Evolutionary conservation across 2,797 vertebrate genomes (phyloP).

Genomic region (Podarcis siculus): DNA sequence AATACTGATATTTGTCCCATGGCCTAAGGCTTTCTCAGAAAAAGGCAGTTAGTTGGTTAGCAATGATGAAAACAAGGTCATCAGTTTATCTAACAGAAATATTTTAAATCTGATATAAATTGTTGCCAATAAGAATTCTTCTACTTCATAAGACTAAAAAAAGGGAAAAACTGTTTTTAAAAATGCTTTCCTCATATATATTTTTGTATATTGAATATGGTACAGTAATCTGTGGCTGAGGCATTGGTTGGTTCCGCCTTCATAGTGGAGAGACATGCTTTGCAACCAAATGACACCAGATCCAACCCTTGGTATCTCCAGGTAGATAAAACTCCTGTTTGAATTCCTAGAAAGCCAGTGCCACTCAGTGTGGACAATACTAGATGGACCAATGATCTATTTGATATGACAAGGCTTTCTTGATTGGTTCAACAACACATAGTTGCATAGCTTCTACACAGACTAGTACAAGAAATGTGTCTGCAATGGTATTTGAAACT

Average conservation of each 20-base stretch:
- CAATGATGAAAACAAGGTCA: not conserved
- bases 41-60: not conserved
- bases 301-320: not conserved
- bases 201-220: not conserved
- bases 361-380: not conserved
- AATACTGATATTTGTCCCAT: not conserved
- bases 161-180: not conserved
- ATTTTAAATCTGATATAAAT: not conserved
- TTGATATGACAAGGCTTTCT: not conserved
- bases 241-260: not conserved
- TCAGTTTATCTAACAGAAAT: not conserved
- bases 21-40: not conserved
- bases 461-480: not conserved
- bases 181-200: not conserved
- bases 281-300: not conserved
- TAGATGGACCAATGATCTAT: not conserved
- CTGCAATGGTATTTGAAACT: not conserved
- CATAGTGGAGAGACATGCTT: not conserved
- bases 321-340: not conserved
- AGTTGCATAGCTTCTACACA: not conserved
- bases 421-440: not conserved
- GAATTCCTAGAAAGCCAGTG: not conserved
- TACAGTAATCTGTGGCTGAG: not conserved
- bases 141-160: not conserved
- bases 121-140: not conserved